phyloP scores from a whole-genome alignment of 2,797 vertebrate species.

The Pangasius mekongensis region DNA sequence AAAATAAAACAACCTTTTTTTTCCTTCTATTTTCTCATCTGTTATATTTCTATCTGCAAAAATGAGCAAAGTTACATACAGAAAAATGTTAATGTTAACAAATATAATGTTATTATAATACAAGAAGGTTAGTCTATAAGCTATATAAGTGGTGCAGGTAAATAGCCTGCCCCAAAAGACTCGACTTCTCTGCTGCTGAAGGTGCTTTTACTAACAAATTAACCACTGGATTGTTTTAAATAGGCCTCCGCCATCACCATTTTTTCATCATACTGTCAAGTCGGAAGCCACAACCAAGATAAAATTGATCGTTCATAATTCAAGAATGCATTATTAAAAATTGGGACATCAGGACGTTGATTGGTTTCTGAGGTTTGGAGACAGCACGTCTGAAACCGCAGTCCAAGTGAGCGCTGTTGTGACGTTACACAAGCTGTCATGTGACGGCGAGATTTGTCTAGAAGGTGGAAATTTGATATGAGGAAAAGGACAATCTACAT shows the following conservation, averaged over 20 bases:
- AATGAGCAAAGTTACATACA: background rate
- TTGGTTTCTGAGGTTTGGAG: background rate
- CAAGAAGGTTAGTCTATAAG: background rate
- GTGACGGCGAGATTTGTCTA: background rate
- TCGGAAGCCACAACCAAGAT: too few relatives aligned
- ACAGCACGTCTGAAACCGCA: background rate
- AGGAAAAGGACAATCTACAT: background rate
- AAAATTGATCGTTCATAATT: background rate
- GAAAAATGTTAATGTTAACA: background rate
- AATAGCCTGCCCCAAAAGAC: background rate
- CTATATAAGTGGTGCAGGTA: background rate
- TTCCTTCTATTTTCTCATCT: background rate
- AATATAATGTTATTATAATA: background rate
- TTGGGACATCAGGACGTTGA: background rate
- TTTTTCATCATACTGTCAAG: background rate
- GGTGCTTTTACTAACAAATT: slow-evolving; percentile 23
- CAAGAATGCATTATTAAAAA: background rate
- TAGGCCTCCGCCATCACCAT: background rate
- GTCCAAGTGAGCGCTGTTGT: background rate
- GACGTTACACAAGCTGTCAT: background rate
- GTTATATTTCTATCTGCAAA: background rate
- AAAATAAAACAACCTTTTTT: background rate
- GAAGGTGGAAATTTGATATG: background rate
- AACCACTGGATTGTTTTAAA: slow-evolving; percentile 4
- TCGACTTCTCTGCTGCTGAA: background rate